These are phyloP conservation scores for Canis aureus DNA, from an alignment of 2,113 vertebrate genomes.

Conservation along the genomic window DNA sequence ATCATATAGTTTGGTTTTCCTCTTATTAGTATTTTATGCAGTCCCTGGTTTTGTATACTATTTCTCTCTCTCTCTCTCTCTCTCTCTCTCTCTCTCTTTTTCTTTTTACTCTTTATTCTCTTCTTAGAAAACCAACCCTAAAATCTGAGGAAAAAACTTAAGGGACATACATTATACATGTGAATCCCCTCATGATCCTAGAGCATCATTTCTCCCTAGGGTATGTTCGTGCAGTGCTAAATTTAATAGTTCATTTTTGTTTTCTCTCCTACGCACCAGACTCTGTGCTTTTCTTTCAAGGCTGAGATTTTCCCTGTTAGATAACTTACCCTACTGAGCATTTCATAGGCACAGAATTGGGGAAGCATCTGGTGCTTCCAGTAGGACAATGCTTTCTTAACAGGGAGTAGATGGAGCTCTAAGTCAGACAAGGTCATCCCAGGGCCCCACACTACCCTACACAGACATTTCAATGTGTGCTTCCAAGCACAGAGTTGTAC, in stretches of 20 bases:
- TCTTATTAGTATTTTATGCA: not conserved
- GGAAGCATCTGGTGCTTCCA: not conserved
- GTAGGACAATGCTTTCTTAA: not conserved
- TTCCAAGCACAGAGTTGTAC: not conserved
- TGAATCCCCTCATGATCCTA: not conserved
- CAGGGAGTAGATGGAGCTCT: fast-evolving
- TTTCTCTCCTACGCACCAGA: not conserved
- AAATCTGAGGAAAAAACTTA: not conserved
- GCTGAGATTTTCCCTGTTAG: not conserved
- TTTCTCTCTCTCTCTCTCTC: not conserved
- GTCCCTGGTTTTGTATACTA: not conserved
- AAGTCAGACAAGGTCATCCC: fast-evolving
- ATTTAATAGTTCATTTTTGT: not conserved
- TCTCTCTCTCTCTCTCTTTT: too few species aligned
- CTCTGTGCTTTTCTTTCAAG: not conserved
- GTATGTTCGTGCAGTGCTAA: fast-evolving
- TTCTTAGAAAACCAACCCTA: not conserved
- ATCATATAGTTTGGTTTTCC: not conserved
- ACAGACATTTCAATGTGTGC: fast-evolving
- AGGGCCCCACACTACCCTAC: fast-evolving
- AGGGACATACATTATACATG: not conserved
- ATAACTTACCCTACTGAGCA: not conserved
- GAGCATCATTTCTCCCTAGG: not conserved
- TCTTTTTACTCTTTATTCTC: not conserved
- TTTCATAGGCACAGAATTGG: not conserved